Conservation (phyloP, 2,888 invertebrate genomes). For the Drosophila lutescens region DNA sequence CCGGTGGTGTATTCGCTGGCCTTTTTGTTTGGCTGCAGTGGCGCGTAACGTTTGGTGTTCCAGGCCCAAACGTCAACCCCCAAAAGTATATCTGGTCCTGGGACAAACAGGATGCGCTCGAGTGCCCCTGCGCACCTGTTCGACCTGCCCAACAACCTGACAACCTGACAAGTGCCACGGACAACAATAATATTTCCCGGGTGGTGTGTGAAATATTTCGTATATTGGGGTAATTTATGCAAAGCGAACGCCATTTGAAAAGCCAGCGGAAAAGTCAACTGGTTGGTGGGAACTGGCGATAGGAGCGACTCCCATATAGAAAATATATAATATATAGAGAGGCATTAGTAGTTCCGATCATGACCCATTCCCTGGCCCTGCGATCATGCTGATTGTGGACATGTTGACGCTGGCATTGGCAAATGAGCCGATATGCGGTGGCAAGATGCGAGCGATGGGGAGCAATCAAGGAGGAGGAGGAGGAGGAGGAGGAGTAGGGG, state of each 20-base stretch:
- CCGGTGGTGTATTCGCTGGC: conserved; percentile 56
- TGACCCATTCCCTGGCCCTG: not conserved
- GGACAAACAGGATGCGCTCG: conserved; percentile 71
- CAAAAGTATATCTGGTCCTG: conserved; percentile 40
- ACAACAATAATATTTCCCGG: not conserved
- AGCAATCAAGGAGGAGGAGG: conserved; percentile 2
- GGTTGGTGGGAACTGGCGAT: conserved; percentile 63
- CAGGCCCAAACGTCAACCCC: conserved; percentile 39
- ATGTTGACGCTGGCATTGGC: conserved; percentile 69
- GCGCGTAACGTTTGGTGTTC: conserved; percentile 58
- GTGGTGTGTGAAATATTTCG: conserved; percentile 22
- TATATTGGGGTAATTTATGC: conserved; percentile 66
- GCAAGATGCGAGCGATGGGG: conserved; percentile 52
- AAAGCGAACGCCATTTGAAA: conserved; percentile 36
- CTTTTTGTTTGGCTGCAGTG: conserved; percentile 51
- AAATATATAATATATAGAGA: not conserved
- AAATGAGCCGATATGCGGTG: conserved; percentile 49
- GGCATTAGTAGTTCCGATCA: not conserved
- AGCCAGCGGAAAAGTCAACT: conserved; percentile 49
- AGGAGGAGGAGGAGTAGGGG: not conserved
- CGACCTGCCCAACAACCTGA: conserved; percentile 24
- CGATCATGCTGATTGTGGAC: conserved; percentile 71
- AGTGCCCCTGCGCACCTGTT: conserved; percentile 70
- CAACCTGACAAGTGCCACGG: conserved; percentile 44
- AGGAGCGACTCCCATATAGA: conserved; percentile 59